Conservation (phyloP, 2,888 invertebrate genomes). For the Leucophenga maculata region DNA sequence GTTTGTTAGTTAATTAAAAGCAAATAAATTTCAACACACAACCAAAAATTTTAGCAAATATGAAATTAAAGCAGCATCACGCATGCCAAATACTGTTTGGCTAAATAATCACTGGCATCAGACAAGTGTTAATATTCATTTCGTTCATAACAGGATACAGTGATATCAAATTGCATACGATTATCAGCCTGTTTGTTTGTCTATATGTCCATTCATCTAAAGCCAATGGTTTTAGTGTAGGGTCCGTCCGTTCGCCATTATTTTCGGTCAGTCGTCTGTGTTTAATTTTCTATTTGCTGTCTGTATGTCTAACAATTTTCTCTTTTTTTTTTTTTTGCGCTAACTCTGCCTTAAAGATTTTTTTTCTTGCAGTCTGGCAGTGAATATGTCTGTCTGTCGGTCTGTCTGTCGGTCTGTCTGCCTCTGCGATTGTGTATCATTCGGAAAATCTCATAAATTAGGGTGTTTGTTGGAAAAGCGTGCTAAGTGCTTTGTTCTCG, state of each 20-base stretch:
- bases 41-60: too few relatives aligned
- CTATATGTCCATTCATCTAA: background rate
- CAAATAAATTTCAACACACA: too few relatives aligned
- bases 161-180: background rate
- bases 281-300: constrained; percentile 57
- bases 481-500: constrained; percentile 15
- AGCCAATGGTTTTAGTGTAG: background rate
- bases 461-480: constrained; percentile 11
- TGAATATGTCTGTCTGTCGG: constrained; percentile 28
- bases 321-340: background rate
- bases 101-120: background rate
- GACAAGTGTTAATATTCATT: constrained; percentile 18
- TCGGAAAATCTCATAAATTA: constrained; percentile 16
- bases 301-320: constrained; percentile 32
- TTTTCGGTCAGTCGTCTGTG: constrained; percentile 63
- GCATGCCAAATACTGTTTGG: too few relatives aligned
- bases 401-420: constrained; percentile 23
- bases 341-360: background rate
- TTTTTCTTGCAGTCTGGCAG: too few relatives aligned
- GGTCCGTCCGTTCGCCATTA: constrained; percentile 41
- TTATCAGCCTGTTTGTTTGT: background rate
- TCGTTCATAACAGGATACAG: background rate
- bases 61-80: too few relatives aligned
- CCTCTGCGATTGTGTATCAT: constrained; percentile 12
- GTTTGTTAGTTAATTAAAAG: too few relatives aligned